Conservation (phyloP, 2,797 vertebrate genomes). For the Oreochromis grahami region DNA sequence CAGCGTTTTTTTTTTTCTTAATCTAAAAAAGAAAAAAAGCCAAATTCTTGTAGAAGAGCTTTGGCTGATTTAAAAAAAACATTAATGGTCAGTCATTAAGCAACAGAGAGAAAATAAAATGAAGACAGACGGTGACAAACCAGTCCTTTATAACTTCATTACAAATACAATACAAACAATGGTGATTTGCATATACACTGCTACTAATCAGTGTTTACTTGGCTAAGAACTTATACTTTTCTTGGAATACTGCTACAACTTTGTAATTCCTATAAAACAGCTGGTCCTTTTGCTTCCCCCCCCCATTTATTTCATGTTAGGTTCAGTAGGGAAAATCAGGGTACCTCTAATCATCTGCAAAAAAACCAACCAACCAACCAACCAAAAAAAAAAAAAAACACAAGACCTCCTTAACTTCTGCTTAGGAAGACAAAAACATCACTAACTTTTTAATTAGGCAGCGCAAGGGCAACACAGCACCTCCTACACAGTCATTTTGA, state of each 20-base stretch:
- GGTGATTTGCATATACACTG: not conserved
- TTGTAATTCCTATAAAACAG: conserved; percentile 20
- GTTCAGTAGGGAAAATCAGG: conserved; percentile 31
- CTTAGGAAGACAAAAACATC: conserved; percentile 36
- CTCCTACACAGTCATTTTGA: conserved; percentile 23
- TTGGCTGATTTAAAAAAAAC: conserved; percentile 15
- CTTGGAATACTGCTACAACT: not conserved
- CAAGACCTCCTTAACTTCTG: conserved; percentile 18
- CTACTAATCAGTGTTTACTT: conserved; percentile 24
- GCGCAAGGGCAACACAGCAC: not conserved
- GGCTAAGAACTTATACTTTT: not conserved
- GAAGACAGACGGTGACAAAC: not conserved
- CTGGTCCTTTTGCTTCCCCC: not conserved
- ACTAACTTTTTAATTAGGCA: conserved; percentile 49
- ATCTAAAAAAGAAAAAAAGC: not conserved
- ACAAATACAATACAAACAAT: not conserved
- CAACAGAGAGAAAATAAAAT: conserved; percentile 19
- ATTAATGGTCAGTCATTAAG: conserved; percentile 11
- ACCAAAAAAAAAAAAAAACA: not conserved
- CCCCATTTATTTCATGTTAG: not conserved
- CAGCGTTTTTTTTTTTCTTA: conserved; percentile 5
- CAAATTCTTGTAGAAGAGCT: conserved; percentile 18
- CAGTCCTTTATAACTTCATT: conserved; percentile 8
- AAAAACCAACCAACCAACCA: not conserved
- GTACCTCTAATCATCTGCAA: conserved; percentile 27